phyloP scores from a whole-genome alignment of 2,888 invertebrate genomes.

The Gymnosoma rotundatum region DNA sequence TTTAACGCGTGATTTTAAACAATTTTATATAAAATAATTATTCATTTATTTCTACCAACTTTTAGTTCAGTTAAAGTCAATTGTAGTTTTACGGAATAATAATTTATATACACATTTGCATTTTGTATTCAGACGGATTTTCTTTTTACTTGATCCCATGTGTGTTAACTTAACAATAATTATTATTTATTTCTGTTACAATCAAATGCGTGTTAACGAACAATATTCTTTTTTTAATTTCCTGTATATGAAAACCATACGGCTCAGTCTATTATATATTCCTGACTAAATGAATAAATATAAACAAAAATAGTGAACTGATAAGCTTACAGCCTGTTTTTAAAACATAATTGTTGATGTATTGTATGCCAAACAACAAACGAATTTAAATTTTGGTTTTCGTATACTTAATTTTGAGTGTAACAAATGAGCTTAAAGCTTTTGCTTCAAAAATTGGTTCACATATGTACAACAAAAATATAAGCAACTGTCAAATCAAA shows the following conservation, averaged over 20 bases:
- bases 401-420: too few species aligned
- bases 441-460: too few species aligned
- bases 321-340: too few species aligned
- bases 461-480: too few species aligned
- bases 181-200: conserved; percentile 50
- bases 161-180: conserved; percentile 28
- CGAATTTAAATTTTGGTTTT: too few species aligned
- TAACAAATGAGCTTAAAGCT: too few species aligned
- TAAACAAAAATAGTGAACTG: conserved; percentile 29
- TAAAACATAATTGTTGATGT: too few species aligned
- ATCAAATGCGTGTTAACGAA: conserved; percentile 65
- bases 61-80: background rate
- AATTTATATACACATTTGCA: background rate
- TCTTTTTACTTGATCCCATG: background rate
- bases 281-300: conserved; percentile 1
- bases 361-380: too few species aligned
- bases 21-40: conserved; percentile 53
- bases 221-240: conserved; percentile 68
- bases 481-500: too few species aligned
- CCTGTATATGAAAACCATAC: conserved; percentile 51
- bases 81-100: background rate
- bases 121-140: background rate
- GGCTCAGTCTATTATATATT: conserved; percentile 13
- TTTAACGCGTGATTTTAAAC: conserved; percentile 67
- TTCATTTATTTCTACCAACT: conserved; percentile 10